Evolutionary conservation across 2,113 vertebrate species (phyloP).

Genomic region (Diphyllodes magnificus): DNA sequence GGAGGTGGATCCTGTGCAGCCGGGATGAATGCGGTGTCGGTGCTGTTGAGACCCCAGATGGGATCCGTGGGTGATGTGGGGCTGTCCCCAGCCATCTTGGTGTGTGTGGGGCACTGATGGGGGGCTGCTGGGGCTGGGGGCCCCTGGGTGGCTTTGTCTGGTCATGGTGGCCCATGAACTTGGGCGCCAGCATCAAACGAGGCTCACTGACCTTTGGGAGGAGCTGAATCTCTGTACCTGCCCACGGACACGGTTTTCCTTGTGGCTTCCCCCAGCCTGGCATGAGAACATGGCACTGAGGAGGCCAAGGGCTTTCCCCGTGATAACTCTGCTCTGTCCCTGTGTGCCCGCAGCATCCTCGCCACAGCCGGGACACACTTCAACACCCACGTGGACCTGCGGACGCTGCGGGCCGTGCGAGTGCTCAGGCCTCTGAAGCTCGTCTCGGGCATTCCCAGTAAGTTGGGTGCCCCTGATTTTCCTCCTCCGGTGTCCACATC

Average conservation of each 20-base stretch:
- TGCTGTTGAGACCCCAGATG: background rate
- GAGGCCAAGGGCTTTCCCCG: background rate
- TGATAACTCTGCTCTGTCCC: slow-evolving; percentile 33
- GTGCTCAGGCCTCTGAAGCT: slow-evolving; percentile 95
- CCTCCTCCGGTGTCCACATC: rapidly evolving
- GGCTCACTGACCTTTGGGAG: background rate
- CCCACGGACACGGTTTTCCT: rapidly evolving
- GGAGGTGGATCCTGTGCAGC: background rate
- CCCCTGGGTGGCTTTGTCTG: background rate
- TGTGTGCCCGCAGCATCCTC: slow-evolving; percentile 83
- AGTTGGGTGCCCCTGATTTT: slow-evolving; percentile 37
- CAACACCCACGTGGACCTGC: slow-evolving; percentile 95
- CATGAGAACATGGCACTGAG: rapidly evolving
- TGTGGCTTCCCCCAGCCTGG: background rate
- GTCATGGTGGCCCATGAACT: rapidly evolving
- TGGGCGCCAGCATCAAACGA: rapidly evolving
- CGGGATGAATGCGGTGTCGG: rapidly evolving
- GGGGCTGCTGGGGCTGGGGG: background rate
- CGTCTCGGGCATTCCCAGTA: slow-evolving; percentile 97
- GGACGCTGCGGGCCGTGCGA: slow-evolving; percentile 91
- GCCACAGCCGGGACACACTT: slow-evolving; percentile 93
- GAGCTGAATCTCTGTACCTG: background rate
- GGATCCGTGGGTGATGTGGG: rapidly evolving
- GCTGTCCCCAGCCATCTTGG: background rate
- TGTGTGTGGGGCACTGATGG: rapidly evolving